Base-by-base conservation (phyloP, 1,140 invertebrate genomes). In the Ips nitidus region DNA sequence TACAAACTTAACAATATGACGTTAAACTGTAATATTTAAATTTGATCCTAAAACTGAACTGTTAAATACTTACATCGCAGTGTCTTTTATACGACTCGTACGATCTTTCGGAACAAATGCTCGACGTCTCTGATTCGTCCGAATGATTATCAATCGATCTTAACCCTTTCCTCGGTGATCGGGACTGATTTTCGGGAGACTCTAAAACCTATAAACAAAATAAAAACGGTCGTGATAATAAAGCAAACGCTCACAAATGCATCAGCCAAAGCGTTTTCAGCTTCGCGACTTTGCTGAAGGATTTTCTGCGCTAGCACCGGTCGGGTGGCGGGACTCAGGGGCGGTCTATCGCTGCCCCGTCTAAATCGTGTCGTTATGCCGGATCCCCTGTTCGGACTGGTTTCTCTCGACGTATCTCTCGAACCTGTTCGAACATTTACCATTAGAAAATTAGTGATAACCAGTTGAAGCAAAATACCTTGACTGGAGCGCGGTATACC, bases 81-180 rank as follows among this genome's bases (percentile, higher is more conserved):
- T 88, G 87, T 78, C 91, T 84, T 57, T 90, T 86, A 70, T 89
- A 92, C 5, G 92, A 94, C 77, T 94, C 93, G 39, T 61, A 71
- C n/a, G 73, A 74, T 3, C 93, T 83, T 76, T 98, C 95, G 1
- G 95, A 97, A 80, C 94, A 97, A 55, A 97, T 89, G 79, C 94
- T 97, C 43, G 95, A 98, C 2, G 94, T 95, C 80, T 98, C 96
- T 55, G 94, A 97, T 67, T 94, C 92, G 78, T 95, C 93, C 45
- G 80, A 81, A 64, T 79, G 79, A 69, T 80, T 80, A 41, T 81
- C 80, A 40, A 80, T 55, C 2, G 79, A 79, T 38, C 79, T 71
- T 72, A 80, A 75, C 4, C 56, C 59, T 67, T 75, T 79, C 52
- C 77, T 70, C 4, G 76, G 71, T 62, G 72, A 75, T 38, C 70